A percentile compares a stretch with the other conserved stretches of the same genome.
phyloP scores from a whole-genome alignment of 2,888 invertebrate genomes.

The Himalopsyche tibetana region DNA sequence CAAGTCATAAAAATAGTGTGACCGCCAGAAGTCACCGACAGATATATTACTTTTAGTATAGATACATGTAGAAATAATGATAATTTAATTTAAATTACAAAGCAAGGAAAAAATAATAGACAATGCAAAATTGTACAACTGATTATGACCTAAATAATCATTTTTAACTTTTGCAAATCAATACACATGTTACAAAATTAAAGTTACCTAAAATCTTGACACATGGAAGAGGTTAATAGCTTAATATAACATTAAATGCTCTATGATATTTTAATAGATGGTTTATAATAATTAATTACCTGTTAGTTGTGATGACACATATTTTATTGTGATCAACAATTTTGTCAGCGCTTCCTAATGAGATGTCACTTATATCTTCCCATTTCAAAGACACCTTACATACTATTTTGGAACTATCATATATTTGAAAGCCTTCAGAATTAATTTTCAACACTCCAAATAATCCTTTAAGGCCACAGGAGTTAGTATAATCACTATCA shows the following conservation, averaged over 20 bases:
- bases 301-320: slow-evolving; percentile 80
- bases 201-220: too few species aligned
- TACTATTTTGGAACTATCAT: slow-evolving; percentile 75
- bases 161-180: too few species aligned
- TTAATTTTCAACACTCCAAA: slow-evolving; percentile 78
- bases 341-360: slow-evolving; percentile 74
- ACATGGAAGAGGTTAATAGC: too few species aligned
- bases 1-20: too few species aligned
- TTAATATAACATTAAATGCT: not conserved
- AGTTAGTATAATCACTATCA: slow-evolving; percentile 80
- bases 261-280: not conserved
- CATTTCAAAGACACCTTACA: slow-evolving; percentile 77
- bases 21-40: too few species aligned
- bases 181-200: too few species aligned
- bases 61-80: not conserved
- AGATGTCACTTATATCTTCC: slow-evolving; percentile 79
- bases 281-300: slow-evolving; percentile 69
- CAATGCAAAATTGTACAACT: too few species aligned
- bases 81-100: not conserved
- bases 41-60: too few species aligned
- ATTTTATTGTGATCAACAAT: slow-evolving; percentile 77
- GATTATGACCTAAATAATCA: too few species aligned
- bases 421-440: slow-evolving; percentile 77
- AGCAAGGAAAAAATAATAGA: too few species aligned
- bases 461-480: slow-evolving; percentile 78